A percentile compares a stretch with the other conserved stretches of the same genome.
Evolutionary conservation across 1,140 invertebrate species (phyloP).

Genomic region (Watersipora subatra): DNA sequence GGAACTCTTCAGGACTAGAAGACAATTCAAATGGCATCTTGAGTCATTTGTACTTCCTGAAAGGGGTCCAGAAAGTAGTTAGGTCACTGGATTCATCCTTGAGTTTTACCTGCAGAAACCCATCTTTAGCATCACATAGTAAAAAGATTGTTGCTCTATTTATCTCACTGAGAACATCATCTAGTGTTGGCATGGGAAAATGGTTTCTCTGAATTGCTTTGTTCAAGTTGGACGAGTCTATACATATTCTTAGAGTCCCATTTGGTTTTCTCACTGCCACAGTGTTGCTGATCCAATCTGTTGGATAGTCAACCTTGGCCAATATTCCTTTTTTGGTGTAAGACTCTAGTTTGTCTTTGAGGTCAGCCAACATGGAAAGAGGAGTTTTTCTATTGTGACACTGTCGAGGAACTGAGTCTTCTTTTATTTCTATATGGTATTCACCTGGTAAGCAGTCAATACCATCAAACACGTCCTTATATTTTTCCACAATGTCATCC

Average conservation of each 20-base stretch:
- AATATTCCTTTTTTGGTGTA: constrained; percentile 11
- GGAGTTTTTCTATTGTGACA: background rate
- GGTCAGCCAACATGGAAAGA: background rate
- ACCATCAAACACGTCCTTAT: background rate
- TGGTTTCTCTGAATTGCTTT: constrained; percentile 1
- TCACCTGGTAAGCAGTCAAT: background rate
- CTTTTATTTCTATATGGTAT: background rate
- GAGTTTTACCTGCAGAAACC: constrained; percentile 25
- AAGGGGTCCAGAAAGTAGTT: constrained; percentile 17
- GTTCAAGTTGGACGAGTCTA: constrained; percentile 13
- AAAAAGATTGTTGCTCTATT: background rate
- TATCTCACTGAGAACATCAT: background rate
- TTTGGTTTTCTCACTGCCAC: constrained; percentile 13
- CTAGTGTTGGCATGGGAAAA: too few species aligned
- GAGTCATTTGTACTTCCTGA: constrained; percentile 15
- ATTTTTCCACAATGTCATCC: background rate
- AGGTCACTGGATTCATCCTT: constrained; percentile 12
- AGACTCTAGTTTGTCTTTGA: background rate
- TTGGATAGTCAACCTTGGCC: constrained; percentile 14
- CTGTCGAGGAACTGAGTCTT: background rate
- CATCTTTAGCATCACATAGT: constrained; percentile 33
- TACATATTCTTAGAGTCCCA: constrained; percentile 15
- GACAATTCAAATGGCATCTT: constrained; percentile 17
- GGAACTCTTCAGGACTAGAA: constrained; percentile 13
- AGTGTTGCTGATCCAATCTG: constrained; percentile 17